Base-by-base conservation (phyloP, 2,797 vertebrate species). In the Simalia tracyae region DNA sequence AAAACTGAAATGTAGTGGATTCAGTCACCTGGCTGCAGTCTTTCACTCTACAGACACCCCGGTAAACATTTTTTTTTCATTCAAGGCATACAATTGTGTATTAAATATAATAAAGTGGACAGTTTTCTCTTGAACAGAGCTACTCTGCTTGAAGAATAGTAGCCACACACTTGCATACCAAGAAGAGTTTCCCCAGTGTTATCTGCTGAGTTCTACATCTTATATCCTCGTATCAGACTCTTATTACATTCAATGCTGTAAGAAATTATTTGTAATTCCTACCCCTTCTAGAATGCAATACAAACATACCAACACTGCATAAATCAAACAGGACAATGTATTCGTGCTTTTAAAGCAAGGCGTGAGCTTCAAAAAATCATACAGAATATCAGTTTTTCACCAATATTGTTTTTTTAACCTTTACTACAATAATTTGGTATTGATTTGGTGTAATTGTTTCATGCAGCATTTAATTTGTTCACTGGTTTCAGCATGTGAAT, bases 271-370 rank as follows among this genome's bases (percentile, higher is more conserved):
- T 93, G 87, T 93, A 95, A 95, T 95, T 95, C 89, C 6, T 36
- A 95, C 96, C 94, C 95, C 28, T 87, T 95, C 94, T 91, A 89
- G 15, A 96, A 93, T 89, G 93, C 9, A 95, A 95, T 42, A 94
- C 91, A 94, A 96, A 97, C 12, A 31, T 10, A 95, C 87, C 90
- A 95, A 90, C 92, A 42, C 15, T 84, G 89, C 93, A 97, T 96
- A 97, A 96, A 97, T 96, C 95, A 96, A 46, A 95, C 12, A 86
- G 92, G 96, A 95, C 94, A 95, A 95, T 94, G 93, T 90, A 96
- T 95, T 95, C 95, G 63, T 90, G 89, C 90, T 96, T 95, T 96
- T 96, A 36, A 96, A 97, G 96, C 93, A 97, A 96, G 93, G 93
- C 50, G 91, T 92, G 86, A 96, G 94, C 90, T 93, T 84, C n/a